Percentiles rank a stretch among this genome's conserved stretches.
Conservation (phyloP, 2,113 vertebrate species). For the Pteruthius melanotis region DNA sequence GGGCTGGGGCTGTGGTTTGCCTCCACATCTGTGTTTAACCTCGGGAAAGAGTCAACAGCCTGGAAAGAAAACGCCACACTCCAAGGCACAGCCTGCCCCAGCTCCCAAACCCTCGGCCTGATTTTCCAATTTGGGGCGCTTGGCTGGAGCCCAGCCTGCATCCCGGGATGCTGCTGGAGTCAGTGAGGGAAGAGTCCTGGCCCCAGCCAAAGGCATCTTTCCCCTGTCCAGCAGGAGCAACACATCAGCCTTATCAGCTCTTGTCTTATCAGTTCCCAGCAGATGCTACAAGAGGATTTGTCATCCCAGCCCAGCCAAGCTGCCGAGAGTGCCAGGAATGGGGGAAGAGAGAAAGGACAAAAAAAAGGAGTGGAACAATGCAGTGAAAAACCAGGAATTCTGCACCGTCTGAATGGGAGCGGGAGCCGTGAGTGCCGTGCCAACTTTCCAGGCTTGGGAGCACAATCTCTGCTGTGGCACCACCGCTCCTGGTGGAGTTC, state of each 20-base stretch:
- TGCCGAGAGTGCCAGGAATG: background rate
- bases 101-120: background rate
- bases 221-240: background rate
- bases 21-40: conserved; percentile 66
- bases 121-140: background rate
- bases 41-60: conserved; percentile 53
- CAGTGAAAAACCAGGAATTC: background rate
- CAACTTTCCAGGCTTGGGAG: background rate
- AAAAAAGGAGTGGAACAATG: background rate
- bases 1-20: conserved; percentile 60
- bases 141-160: background rate
- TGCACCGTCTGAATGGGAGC: background rate
- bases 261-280: conserved; percentile 44
- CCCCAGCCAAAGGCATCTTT: background rate
- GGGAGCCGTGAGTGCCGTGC: rapidly evolving
- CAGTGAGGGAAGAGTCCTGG: background rate
- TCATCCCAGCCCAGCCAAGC: conserved; percentile 15
- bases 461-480: background rate
- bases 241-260: background rate
- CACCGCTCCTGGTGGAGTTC: background rate
- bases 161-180: background rate
- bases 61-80: conserved; percentile 55
- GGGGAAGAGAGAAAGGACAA: background rate
- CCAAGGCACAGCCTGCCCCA: conserved; percentile 13
- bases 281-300: conserved; percentile 33